Evolutionary conservation across 2,888 invertebrate genomes (phyloP), one percentile per base, ranked within the genome.

Genomic region (Cheilosia variabilis): DNA sequence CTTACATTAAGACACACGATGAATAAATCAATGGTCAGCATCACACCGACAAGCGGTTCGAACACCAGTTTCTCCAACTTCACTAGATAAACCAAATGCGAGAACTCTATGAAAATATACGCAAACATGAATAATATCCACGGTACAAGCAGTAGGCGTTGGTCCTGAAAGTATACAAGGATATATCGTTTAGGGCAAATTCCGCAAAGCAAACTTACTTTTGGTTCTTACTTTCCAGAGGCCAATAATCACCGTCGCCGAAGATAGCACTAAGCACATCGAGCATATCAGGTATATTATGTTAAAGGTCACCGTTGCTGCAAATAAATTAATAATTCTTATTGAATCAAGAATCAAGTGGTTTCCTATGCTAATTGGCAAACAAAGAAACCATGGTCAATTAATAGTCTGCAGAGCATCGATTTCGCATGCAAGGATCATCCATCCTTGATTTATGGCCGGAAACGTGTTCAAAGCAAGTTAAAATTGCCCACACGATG

Each of bases 1-100:
- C 96, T 96, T 93, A 96, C 96, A 92, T 96, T 96, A 87, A 96
- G 92, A 88, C 95, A 93, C 88, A 95, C 93, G 68, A 96, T 94
- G 92, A 97, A 96, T 91, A 96, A 96, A 91, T 96, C 96, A 91
- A 96, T 90, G 1, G 96, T 96, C 90, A 96, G 95, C 87, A 96
- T 92, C 89, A 96, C 95, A 57, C 96, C 95, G 3, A 95, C 95
- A 84, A 95, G 93, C 0, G 96, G 96, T 90, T 95, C 96, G 92
- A 96, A 96, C 88, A 94, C 93, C 76, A 95, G 92, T 95, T 95
- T 94, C 90, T 94, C 94, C 50, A 94, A 92, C 80, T 94, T 92
- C 88, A 95, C 93, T 86, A 96, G 92, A 89, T 96, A 96, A 27
- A 95, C 88, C 27, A 95, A 93, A 89, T 96, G 96, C 13, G 94